A percentile compares a stretch with the other conserved stretches of the same genome.
These are phyloP conservation scores for Platycnemis pennipes DNA, from an alignment of 2,888 invertebrate species.

Conservation along the genomic window DNA sequence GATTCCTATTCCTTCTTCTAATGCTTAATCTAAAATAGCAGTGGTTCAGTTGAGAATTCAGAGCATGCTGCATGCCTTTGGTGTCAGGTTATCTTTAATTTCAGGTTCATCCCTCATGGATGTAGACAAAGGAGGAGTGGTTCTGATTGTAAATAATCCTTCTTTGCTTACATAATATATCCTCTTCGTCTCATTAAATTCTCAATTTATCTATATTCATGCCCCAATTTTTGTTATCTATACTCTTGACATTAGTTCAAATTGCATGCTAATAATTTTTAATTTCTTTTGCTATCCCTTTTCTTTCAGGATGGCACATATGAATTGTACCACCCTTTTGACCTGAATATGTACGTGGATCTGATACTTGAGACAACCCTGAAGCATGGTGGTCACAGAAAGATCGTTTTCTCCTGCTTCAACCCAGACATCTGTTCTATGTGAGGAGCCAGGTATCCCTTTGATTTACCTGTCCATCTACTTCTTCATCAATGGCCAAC, in stretches of 20 bases:
- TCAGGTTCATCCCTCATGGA: not conserved
- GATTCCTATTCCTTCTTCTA: not conserved
- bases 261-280: conserved; percentile 16
- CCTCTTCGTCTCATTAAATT: not conserved
- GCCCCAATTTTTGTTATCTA: not conserved
- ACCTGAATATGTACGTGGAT: conserved; percentile 96
- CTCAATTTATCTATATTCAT: not conserved
- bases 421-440: conserved; percentile 97
- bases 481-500: not conserved
- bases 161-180: not conserved
- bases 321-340: conserved; percentile 93
- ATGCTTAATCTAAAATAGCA: not conserved
- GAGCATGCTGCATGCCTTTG: not conserved
- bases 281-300: conserved; percentile 47
- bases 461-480: conserved; percentile 62
- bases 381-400: conserved; percentile 88
- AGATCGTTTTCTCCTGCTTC: conserved; percentile 96
- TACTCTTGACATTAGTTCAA: not conserved
- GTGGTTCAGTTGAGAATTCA: not conserved
- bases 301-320: conserved; percentile 87
- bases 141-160: conserved; percentile 7
- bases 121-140: not conserved
- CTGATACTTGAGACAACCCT: conserved; percentile 91
- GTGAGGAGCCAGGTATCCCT: conserved; percentile 78
- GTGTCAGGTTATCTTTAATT: not conserved